Percentiles rank a stretch among this genome's conserved stretches.
phyloP scores from a whole-genome alignment of 2,113 vertebrate species.

The Euleptes europaea region DNA sequence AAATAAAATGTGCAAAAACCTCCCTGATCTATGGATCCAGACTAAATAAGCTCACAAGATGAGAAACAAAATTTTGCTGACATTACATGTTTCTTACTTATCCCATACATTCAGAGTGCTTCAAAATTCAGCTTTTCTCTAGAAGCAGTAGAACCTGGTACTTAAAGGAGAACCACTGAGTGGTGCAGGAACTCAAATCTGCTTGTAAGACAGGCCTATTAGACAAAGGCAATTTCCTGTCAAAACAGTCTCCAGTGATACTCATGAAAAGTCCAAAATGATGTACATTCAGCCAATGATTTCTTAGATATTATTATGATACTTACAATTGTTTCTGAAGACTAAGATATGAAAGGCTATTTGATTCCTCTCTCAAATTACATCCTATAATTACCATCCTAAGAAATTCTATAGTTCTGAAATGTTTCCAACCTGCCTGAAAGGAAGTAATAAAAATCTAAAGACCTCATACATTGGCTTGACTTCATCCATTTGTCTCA shows the following conservation, averaged over 20 bases:
- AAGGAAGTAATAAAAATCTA: neutral
- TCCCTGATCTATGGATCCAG: neutral
- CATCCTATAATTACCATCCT: too few relatives aligned
- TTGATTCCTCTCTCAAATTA: neutral
- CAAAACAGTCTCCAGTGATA: neutral
- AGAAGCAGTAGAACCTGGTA: neutral
- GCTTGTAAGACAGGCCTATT: neutral
- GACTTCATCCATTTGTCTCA: neutral
- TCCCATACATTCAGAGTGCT: neutral
- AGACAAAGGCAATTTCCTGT: neutral
- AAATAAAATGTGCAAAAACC: neutral
- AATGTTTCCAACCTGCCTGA: neutral
- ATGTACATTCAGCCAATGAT: neutral
- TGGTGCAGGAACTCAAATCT: neutral
- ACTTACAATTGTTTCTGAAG: too few relatives aligned
- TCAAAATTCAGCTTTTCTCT: neutral
- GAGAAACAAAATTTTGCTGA: neutral
- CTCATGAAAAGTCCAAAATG: neutral
- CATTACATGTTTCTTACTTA: too few relatives aligned
- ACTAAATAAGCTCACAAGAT: neutral
- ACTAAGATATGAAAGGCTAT: too few relatives aligned
- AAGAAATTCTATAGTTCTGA: neutral
- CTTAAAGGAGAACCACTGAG: neutral
- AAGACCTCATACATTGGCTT: neutral
- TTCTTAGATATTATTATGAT: neutral